Evolutionary conservation across 2,888 invertebrate genomes (phyloP), one percentile per base, ranked within the genome.

Genomic region (Xanthorhoe designata): DNA sequence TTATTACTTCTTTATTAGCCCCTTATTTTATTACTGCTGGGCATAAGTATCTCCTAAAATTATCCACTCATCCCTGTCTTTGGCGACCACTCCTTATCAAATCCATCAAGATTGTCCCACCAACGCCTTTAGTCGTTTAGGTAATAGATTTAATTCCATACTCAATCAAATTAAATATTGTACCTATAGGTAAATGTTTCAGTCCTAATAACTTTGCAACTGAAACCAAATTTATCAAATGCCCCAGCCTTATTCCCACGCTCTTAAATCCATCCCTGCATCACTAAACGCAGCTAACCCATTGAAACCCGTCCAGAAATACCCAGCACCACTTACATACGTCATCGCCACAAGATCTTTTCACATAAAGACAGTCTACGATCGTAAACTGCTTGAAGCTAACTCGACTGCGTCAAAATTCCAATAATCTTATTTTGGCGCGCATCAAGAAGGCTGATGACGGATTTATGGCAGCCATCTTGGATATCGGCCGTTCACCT

Each of bases 401-500:
- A 80, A 80, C 85, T 87, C 87, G 82, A 85, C 84, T 87, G 88
- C 89, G 91, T 92, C 91, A 90, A 91, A 90, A 90, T 89, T 90
- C 90, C 90, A 86, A 89, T 89, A 89, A 91, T 90, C 90, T 92
- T 92, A 93, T 92, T 93, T 92, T 92, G 92, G 92, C 92, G 92
- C 89, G 91, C 91, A 91, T 92, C 91, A 92, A 90, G 88, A 85
- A 82, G 80, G 64, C 76, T 86, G 92, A 86, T 88, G 92, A 93
- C 80, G 82, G 92, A 93, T 87, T 89, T 91, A 93, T 89, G 88
- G 86, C 73, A 79, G 90, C 89, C 91, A 89, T 88, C 89, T 86
- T 86, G 89, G 80, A 85, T 42, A 42, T 81, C 82, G 92, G 91
- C 84, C 92, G 87, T 92, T 92, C 91, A 92, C 92, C 92, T 92